Evolutionary conservation across 2,888 invertebrate species (phyloP), one percentile per base, ranked within the genome.

Genomic region (Hydroisotoma schaefferi): DNA sequence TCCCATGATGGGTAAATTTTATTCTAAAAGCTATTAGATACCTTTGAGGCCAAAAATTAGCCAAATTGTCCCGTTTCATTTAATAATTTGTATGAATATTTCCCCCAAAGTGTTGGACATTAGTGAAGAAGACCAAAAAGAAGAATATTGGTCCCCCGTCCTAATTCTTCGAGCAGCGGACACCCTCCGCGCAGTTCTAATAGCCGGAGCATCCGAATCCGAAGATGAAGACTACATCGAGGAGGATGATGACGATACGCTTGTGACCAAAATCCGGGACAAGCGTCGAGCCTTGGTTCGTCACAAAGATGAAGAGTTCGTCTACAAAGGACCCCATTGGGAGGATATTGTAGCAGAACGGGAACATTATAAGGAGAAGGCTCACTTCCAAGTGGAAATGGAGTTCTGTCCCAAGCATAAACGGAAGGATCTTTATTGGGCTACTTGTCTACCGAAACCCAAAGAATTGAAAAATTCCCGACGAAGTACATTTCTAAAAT

Each of bases 241-340:
- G 22, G 46, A 29, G 4, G 64, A 60, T 40, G 60, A 61, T 29
- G 49, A 56, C 8, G 43, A 26, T 1, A 58, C 57, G 20, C 55
- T 51, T 29, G 1, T 27, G 2, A 52, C 22, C 4, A 18, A 57
- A 18, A 55, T 46, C 20, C 46, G 47, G 27, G 51, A 51, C 18
- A 40, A 27, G 25, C 43, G 55, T 20, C 60, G 61, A 25, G 54
- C 57, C 3, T 33, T 47, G 0, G 38, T 57, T 22, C 55, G 38
- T 2, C 47, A 51, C 28, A 61, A 61, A 25, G 64, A 64, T 12
- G 57, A 60, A 15, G 60, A 64, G 46, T 64, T 57, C 40, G 53
- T 61, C 1, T 64, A 61, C 40, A 40, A 40, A 18, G 64, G 64
- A 15, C 28, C 55, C 2, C 60, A 64, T n/a, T 64, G 64, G 64